Evolutionary conservation across 2,113 vertebrate genomes (phyloP).

Genomic region (Lophura nycthemera): DNA sequence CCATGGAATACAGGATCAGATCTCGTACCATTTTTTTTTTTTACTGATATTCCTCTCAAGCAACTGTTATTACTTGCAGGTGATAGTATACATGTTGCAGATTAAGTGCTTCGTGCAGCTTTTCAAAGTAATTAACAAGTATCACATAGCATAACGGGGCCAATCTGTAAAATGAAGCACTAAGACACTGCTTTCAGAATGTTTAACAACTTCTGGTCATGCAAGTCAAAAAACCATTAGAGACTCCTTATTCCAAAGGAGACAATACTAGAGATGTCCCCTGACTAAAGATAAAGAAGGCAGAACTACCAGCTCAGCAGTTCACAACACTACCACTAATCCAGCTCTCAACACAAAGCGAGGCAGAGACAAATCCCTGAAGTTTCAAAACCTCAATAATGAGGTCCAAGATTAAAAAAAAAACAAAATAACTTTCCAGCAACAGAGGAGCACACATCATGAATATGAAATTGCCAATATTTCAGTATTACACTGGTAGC

Average conservation of each 20-base stretch:
- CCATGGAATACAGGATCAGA: background rate
- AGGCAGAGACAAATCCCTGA: background rate
- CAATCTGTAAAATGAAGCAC: background rate
- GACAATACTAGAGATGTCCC: background rate
- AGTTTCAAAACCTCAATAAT: background rate
- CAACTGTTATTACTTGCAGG: background rate
- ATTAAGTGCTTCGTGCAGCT: no score
- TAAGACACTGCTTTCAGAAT: background rate
- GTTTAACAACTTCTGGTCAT: background rate
- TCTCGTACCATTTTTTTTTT: background rate
- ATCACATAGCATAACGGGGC: background rate
- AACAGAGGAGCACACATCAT: background rate
- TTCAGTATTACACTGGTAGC: background rate
- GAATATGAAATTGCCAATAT: background rate
- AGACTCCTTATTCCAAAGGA: background rate
- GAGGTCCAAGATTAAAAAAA: background rate
- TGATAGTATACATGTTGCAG: background rate
- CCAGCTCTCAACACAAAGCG: background rate
- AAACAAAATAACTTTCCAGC: background rate
- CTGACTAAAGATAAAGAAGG: background rate
- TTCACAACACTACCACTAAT: background rate
- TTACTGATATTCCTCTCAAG: background rate
- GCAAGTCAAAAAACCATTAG: background rate
- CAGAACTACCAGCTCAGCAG: background rate
- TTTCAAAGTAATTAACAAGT: background rate